These are phyloP conservation scores for Psophia crepitans DNA, from an alignment of 2,113 vertebrate genomes.

Conservation along the genomic window DNA sequence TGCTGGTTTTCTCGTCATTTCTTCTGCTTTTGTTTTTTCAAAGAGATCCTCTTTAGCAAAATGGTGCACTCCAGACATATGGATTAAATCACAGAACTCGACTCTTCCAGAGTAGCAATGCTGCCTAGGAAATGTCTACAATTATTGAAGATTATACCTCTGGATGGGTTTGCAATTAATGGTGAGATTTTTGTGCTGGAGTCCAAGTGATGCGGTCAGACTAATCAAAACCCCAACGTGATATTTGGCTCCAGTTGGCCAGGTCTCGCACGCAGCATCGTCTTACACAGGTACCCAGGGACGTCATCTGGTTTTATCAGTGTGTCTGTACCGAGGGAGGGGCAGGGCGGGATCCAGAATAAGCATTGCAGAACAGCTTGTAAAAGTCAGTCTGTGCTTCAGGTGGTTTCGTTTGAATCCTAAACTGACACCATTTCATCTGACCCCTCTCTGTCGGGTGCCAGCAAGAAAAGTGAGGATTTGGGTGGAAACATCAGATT, in stretches of 20 bases:
- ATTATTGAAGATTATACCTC: neutral
- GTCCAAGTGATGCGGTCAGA: neutral
- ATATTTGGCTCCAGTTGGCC: neutral
- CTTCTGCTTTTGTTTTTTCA: neutral
- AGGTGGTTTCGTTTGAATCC: neutral
- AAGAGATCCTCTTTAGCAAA: neutral
- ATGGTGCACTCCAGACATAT: neutral
- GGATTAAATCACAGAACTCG: slow-evolving; percentile 20
- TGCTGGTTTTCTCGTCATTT: slow-evolving; percentile 15
- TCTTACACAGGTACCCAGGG: slow-evolving; percentile 47
- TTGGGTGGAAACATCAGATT: neutral
- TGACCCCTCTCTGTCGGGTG: neutral
- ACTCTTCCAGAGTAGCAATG: neutral
- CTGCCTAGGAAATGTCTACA: slow-evolving; percentile 14
- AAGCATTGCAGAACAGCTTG: neutral
- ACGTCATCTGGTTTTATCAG: slow-evolving; percentile 27
- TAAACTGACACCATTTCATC: neutral
- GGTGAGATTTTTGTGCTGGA: neutral
- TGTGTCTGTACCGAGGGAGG: neutral
- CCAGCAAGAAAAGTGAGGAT: neutral
- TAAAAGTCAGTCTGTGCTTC: neutral
- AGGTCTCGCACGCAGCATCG: neutral
- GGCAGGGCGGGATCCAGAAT: neutral
- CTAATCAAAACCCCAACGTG: neutral
- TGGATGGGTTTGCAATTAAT: slow-evolving; percentile 8